phyloP scores from a whole-genome alignment of 2,797 vertebrate species.

The Gymnothorax javanicus region DNA sequence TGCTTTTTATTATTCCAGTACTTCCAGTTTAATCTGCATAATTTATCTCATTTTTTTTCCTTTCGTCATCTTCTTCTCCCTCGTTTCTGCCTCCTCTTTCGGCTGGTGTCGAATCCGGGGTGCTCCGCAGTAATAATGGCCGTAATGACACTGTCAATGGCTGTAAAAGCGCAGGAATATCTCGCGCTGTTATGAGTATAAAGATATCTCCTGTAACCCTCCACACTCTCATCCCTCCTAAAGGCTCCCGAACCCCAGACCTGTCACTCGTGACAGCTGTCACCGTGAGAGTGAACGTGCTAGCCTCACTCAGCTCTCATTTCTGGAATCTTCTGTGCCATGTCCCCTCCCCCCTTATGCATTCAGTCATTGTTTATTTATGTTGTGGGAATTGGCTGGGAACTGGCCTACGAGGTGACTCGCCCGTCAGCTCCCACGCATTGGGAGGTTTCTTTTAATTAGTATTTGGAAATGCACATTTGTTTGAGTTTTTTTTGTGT shows the following conservation, averaged over 20 bases:
- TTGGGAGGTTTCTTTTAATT: constrained; percentile 7
- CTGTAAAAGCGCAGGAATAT: constrained; percentile 10
- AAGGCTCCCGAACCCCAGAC: background rate
- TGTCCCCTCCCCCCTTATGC: background rate
- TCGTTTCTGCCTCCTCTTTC: background rate
- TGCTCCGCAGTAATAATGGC: constrained; percentile 2
- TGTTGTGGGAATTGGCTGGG: constrained; percentile 18
- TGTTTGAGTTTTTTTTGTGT: background rate
- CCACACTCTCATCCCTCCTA: constrained; percentile 1
- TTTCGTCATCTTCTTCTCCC: background rate
- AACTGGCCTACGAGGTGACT: background rate
- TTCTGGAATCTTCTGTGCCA: background rate
- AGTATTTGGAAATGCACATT: background rate
- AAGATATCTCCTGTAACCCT: constrained; percentile 14
- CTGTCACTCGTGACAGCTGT: constrained; percentile 34
- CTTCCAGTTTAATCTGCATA: constrained; percentile 45
- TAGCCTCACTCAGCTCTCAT: background rate
- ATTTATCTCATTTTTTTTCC: constrained; percentile 37
- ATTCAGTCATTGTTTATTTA: constrained; percentile 26
- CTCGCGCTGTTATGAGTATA: constrained; percentile 16
- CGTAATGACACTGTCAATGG: constrained; percentile 21
- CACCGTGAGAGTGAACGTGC: constrained; percentile 1
- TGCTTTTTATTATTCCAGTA: constrained; percentile 41
- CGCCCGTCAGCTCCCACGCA: constrained; percentile 3
- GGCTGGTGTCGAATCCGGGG: background rate